Base-by-base conservation (phyloP, 2,888 invertebrate genomes). In the Platycheirus rosarum region DNA sequence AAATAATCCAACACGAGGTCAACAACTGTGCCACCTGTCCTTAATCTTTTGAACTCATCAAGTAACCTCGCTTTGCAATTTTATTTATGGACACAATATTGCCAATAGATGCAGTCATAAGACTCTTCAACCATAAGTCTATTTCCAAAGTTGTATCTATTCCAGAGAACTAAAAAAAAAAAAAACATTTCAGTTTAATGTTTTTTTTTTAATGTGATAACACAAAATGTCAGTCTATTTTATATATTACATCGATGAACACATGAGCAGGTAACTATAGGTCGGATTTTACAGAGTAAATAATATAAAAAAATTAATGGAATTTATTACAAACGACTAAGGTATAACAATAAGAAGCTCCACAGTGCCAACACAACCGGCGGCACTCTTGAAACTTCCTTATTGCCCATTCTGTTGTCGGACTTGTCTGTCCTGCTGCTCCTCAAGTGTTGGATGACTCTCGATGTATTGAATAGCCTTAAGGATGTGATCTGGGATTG, bases 361-460 rank as follows among this genome's bases (percentile, higher is more conserved):
- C 49, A 60, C 70, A 70, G 37, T 46, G 35, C 55, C 16, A 53
- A 26, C 53, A 37, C 35, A 16, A 48, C 14, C 8, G n/a, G 5
- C 11, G 32, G 29, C 48, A 49, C 55, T 49, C 49, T 53, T 68
- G 44, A 18, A 44, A 23, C 53, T 42, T 32, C 18, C 26, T 44
- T 60, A 65, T 49, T 49, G 65, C 23, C 66, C 65, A 16, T 55
- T 57, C 44, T 82, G 53, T 53, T 29, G 62, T 14, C 82, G 63
- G 26, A 60, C 55, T 42, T 84, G 73, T 29, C 57, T 65, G 37
- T 89, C 88, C 32, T 86, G 84, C 42, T 86, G 48, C 49, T 90
- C 89, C 62, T 89, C 89, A 3, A 85, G 84, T 2, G 87, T 86
- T 55, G 90, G 89, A 73, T 89, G 89, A 20, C 86, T 86, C 46